phyloP scores from a whole-genome alignment of 1,140 invertebrate species.

The Hycleus cichorii region DNA sequence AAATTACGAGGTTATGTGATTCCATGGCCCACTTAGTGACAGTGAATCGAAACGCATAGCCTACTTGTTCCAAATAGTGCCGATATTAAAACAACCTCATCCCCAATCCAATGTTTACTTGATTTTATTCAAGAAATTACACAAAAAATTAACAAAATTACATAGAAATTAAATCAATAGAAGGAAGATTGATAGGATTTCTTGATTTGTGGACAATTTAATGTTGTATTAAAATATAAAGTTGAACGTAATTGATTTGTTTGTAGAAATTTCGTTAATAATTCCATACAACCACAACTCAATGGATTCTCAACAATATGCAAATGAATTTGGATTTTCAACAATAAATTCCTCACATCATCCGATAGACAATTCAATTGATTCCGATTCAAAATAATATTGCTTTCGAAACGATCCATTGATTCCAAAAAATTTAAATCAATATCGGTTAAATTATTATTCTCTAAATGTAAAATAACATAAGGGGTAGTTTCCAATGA shows the following conservation, averaged over 20 bases:
- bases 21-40: too few species aligned
- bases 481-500: not conserved
- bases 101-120: too few species aligned
- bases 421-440: not conserved
- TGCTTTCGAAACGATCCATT: conserved; percentile 8
- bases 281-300: conserved; percentile 18
- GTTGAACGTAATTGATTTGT: not conserved
- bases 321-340: conserved; percentile 2
- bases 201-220: not conserved
- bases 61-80: too few species aligned
- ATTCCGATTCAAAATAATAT: conserved; percentile 10
- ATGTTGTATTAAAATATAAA: not conserved
- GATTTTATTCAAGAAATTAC: not conserved
- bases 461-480: not conserved
- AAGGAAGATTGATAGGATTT: not conserved
- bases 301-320: conserved; percentile 19
- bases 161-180: too few species aligned
- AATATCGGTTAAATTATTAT: conserved; percentile 1
- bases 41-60: too few species aligned
- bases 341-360: conserved; percentile 13
- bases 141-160: not conserved
- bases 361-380: conserved; percentile 12
- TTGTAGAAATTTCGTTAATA: not conserved
- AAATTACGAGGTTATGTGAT: too few species aligned
- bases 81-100: too few species aligned